Percentiles rank a stretch among this genome's conserved stretches.
Evolutionary conservation across 2,888 invertebrate species (phyloP).

Genomic region (Cephus pygmeus): DNA sequence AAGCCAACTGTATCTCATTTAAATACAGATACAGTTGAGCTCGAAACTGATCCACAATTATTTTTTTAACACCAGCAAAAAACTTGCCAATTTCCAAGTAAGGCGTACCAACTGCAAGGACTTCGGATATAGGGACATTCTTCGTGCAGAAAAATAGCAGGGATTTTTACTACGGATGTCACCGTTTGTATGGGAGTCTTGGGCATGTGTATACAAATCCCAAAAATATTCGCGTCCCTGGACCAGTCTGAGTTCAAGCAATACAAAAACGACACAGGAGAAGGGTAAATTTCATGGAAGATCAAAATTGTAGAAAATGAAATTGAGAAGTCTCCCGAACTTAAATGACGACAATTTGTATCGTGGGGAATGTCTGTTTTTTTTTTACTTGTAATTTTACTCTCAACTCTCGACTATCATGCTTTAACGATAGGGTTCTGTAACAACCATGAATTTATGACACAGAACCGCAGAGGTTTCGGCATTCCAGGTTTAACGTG

Average conservation of each 20-base stretch:
- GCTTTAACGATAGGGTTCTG: not conserved
- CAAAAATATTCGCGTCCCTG: not conserved
- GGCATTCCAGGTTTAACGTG: not conserved
- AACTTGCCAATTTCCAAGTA: not conserved
- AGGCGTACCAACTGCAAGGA: not conserved
- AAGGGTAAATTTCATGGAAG: not conserved
- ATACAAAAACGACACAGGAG: not conserved
- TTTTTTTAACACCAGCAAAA: not conserved
- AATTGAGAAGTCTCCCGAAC: not conserved
- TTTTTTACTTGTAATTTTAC: not conserved
- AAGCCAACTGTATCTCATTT: not conserved
- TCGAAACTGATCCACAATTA: not conserved
- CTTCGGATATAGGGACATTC: not conserved
- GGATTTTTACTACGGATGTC: not conserved
- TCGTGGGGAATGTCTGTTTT: not conserved
- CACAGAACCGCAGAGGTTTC: not conserved
- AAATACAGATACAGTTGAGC: not conserved
- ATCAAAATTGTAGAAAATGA: not conserved
- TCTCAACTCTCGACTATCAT: not conserved
- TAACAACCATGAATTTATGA: not conserved
- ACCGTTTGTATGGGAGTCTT: not conserved
- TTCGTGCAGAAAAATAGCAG: not conserved
- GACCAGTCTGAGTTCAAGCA: not conserved
- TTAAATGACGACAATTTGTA: not conserved
- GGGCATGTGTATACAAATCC: not conserved